Base-by-base conservation (phyloP, 2,113 vertebrate genomes). In the Serinus canaria region DNA sequence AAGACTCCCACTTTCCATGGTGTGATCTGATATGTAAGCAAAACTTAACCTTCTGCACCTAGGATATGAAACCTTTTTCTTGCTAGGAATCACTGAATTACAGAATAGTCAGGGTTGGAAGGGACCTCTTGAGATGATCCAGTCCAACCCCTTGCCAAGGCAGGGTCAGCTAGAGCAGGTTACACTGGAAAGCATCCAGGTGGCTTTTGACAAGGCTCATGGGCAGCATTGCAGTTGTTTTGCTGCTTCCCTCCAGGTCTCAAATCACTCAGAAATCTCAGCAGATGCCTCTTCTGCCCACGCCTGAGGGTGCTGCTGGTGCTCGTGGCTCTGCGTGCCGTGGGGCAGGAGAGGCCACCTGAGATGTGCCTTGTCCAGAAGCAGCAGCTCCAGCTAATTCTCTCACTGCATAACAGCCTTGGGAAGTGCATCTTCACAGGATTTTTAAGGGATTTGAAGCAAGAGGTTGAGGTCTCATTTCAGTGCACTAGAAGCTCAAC, bases 301-400 rank as follows among this genome's bases (percentile, higher is more conserved):
- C 1, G 4, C 0, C 0, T 11, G 25, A 27, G 22, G 4, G 24
- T 0, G 1, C 23, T 0, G 0, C 30, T 30, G 60, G 33, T 22
- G 53, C 25, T 11, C 0, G 0, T 5, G 72, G 23, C 44, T 37
- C 41, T 10, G 11, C 1, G 6, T 60, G 75, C 44, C 0, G 0
- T 0, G 1, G 3, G 1, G 1, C 41, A 30, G 55, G 68, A 77
- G 33, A 4, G 10, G 31, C 44, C 1, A 0, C 4, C 28, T 6
- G 30, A 37, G 27, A 9, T 1, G 0, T 9, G 35, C 53, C 49
- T 22, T 2, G 1, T 56, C 15, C 1, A 0, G 43, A 56, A 62
- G 59, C 13, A n/a, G 13, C 37, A 5, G 14, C 14, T 66, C 6
- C 0, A 25, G 10, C 13, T 25, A 1, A 21, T 53, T 62, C 37